A percentile compares a stretch with the other conserved stretches of the same genome.
Evolutionary conservation across 2,113 vertebrate genomes (phyloP).

Genomic region (Pseudorasbora parva): DNA sequence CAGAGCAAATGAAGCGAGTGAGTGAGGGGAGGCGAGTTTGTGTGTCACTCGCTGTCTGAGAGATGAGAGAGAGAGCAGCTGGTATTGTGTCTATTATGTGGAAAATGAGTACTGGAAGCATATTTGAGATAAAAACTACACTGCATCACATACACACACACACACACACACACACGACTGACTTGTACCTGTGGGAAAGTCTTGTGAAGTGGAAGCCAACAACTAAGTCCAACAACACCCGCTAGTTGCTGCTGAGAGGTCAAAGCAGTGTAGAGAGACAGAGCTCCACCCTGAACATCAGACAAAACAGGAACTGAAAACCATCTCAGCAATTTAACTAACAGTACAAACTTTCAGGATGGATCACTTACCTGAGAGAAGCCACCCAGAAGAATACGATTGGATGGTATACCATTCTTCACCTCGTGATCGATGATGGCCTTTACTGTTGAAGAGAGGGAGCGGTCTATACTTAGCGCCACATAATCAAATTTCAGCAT

Average conservation of each 20-base stretch:
- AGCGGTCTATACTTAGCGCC: neutral
- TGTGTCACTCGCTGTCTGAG: too few species aligned
- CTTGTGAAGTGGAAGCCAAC: constrained; percentile 95
- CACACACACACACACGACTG: neutral
- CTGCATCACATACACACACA: neutral
- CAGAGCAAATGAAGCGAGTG: too few species aligned
- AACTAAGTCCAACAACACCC: constrained; percentile 94
- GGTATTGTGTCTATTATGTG: too few species aligned
- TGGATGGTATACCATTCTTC: constrained; percentile 93
- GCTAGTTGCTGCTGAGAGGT: constrained; percentile 93
- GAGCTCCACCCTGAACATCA: constrained; percentile 87
- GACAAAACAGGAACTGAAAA: neutral
- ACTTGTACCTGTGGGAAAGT: constrained; percentile 88
- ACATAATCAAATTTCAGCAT: constrained; percentile 6
- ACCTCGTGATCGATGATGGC: constrained; percentile 95
- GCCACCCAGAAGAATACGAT: constrained; percentile 93
- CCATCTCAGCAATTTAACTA: neutral
- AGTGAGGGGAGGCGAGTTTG: too few species aligned
- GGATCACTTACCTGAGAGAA: constrained; percentile 92
- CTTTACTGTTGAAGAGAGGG: constrained; percentile 80
- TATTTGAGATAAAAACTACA: too few species aligned
- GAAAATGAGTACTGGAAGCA: too few species aligned
- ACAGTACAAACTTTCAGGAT: neutral
- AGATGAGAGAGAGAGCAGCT: too few species aligned
- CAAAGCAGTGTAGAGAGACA: constrained; percentile 95